Base-by-base conservation (phyloP, 2,113 vertebrate genomes). In the Romanogobio albipinnatus region DNA sequence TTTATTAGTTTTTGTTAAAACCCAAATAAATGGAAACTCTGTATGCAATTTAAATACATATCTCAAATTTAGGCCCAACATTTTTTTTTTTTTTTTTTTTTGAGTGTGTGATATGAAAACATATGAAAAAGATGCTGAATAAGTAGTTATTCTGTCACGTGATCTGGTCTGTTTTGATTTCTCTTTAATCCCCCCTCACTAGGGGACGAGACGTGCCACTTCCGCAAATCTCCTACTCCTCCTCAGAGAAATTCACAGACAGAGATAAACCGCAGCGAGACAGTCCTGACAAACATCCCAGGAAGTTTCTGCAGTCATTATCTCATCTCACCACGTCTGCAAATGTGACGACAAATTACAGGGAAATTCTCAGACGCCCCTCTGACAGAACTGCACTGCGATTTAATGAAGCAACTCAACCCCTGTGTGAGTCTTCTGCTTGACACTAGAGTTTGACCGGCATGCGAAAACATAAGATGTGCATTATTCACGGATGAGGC, bases 331-430 rank as follows among this genome's bases (percentile, higher is more conserved):
- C 53, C 10, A 10, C 10, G 9, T n/a, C 53, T 22, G 33, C 53
- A 77, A 77, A 77, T 77, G 76, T 39, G 29, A 14, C 29, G 19
- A 59, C 33, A 77, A 77, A 59, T 39, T 59, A 77, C 53, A 59
- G 53, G 1, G 3, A 43, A 36, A 77, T 56, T 53, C 74, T 76
- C 49, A 11, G 74, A 22, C 9, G 10, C 11, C 53, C 19, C 29
- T 59, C 29, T 77, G 53, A 77, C 51, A n/a, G n/a, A n/a, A 14
- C 17, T 7, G 5, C 5, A 5, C 36, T 43, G 10, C 9, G 53
- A 33, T 59, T 77, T 59, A 77, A 39, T 58, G 76, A 58, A 59
- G 51, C 53, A n/a, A 7, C 29, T 58, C 33, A 29, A 22, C 4
- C 19, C 17, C 14, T 76, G 47, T 49, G 71, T 3, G 47, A 17